Base-by-base conservation (phyloP, 1,140 invertebrate species). In the Gryllus bimaculatus region DNA sequence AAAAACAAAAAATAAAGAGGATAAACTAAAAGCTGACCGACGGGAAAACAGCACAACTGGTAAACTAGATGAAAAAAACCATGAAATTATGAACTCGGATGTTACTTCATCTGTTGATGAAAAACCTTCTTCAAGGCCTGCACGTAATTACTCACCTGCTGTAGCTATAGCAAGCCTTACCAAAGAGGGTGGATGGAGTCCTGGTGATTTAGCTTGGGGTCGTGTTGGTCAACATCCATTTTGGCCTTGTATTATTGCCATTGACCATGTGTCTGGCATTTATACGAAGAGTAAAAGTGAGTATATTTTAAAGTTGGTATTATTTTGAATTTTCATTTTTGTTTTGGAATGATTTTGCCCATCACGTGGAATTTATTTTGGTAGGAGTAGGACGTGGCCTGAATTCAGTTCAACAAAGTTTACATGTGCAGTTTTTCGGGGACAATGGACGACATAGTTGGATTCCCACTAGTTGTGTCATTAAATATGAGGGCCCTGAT, bases 401-500 rank as follows among this genome's bases (percentile, higher is more conserved):
- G 7, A 78, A 73, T 75, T 54, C 18, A 39, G 26, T 39, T 39
- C 47, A 78, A 8, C 78, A 47, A 48, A 78, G 49, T n/a, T 26
- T 81, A 18, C 78, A 81, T 80, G 81, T 81, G 39, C 81, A 79
- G 18, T 81, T 81, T 77, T 81, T 80, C 76, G 81, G 81, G 3
- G 81, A 81, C 74, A 78, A 80, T 47, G 79, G 79, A 8, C 76
- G 79, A 21, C 81, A 77, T 73, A 78, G 77, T 77, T 81, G 81
- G 81, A n/a, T 81, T 8, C 78, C 73, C 12, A 66, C 79, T n/a
- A 54, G 18, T 39, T 26, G 73, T 48, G 39, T 81, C 15, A 74
- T 78, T 20, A 47, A 1, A 10, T 81, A 78, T 78, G 79, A 81
- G 74, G 81, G 81, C 18, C 73, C 48, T 48, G 81, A 81, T 47